Conservation (phyloP, 2,888 invertebrate species). For the Synergus umbraculus region DNA sequence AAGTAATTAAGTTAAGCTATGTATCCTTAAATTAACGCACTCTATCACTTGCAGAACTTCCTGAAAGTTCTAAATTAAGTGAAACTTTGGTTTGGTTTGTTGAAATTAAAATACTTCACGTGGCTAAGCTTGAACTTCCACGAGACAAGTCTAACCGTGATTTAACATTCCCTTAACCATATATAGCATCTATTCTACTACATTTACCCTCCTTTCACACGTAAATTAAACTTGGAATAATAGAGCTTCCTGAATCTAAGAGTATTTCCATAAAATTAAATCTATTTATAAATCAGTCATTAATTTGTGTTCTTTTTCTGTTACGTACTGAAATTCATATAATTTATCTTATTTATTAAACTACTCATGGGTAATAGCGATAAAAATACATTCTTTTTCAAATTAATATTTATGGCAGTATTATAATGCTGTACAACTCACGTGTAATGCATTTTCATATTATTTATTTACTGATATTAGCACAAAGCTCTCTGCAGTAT, state of each 20-base stretch:
- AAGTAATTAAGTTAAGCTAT: neutral
- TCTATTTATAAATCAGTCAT: neutral
- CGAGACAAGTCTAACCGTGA: slow-evolving; percentile 11
- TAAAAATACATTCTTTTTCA: neutral
- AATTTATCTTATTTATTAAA: neutral
- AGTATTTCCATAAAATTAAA: neutral
- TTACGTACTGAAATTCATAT: neutral
- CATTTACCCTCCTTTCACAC: slow-evolving; percentile 1
- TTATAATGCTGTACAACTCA: neutral
- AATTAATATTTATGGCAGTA: neutral
- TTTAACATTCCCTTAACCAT: slow-evolving; percentile 26
- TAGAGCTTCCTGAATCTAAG: neutral
- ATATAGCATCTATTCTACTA: neutral
- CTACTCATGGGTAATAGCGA: neutral
- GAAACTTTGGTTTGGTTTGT: neutral
- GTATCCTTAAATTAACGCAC: neutral
- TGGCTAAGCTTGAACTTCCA: slow-evolving; percentile 22
- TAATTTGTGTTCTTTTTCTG: no score
- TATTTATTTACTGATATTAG: slow-evolving; percentile 2
- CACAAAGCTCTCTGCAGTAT: neutral
- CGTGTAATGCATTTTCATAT: slow-evolving; percentile 16
- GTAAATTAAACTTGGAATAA: neutral
- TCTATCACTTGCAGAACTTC: neutral
- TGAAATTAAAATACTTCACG: slow-evolving; percentile 28
- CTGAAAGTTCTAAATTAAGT: neutral